These are phyloP conservation scores for Antheraea yamamai DNA, from an alignment of 2,888 invertebrate genomes.

Conservation along the genomic window DNA sequence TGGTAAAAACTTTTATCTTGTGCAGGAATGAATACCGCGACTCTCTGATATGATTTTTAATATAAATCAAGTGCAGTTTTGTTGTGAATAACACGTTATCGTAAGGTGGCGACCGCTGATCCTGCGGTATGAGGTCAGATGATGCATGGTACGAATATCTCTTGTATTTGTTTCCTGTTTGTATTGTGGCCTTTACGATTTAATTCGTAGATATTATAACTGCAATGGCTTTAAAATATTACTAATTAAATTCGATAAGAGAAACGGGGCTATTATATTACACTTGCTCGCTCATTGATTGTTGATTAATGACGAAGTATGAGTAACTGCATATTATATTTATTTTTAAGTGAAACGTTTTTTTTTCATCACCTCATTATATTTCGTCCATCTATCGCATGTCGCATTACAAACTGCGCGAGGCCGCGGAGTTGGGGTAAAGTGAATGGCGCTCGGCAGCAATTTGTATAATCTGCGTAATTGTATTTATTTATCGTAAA, in stretches of 20 bases:
- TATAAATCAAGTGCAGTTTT: background rate
- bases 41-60: background rate
- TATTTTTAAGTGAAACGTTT: no score
- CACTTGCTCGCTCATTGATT: no score
- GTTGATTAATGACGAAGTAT: no score
- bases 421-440: no score
- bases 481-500: no score
- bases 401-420: no score
- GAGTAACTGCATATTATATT: no score
- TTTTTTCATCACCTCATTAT: no score
- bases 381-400: no score
- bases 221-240: background rate
- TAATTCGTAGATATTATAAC: background rate
- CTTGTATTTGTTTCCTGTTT: background rate
- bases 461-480: no score
- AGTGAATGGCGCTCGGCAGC: no score
- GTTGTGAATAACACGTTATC: constrained; percentile 2
- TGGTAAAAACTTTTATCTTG: background rate
- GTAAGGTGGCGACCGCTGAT: background rate
- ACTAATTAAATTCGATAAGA: background rate
- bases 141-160: background rate
- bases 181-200: background rate
- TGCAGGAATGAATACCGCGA: background rate
- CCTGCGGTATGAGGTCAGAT: background rate
- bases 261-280: no score